Conservation (phyloP, 2,113 vertebrate genomes). For the Gallinago undulata region DNA sequence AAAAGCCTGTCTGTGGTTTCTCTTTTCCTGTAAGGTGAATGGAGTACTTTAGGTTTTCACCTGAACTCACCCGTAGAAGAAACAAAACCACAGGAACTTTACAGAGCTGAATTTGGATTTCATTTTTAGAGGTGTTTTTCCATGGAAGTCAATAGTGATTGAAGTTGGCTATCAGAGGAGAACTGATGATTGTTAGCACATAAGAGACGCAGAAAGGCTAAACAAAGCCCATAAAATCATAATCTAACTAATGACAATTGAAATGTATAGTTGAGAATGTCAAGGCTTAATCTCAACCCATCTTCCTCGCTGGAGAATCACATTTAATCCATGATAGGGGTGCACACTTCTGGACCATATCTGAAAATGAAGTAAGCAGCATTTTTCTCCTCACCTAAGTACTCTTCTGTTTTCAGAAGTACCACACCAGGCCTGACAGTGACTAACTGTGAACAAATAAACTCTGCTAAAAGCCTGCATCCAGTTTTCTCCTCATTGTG, state of each 20-base stretch:
- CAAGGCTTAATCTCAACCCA: neutral
- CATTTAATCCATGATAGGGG: neutral
- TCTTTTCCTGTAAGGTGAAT: slow-evolving; percentile 42
- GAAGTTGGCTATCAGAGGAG: neutral
- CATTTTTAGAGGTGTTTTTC: neutral
- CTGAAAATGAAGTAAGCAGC: neutral
- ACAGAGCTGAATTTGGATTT: neutral
- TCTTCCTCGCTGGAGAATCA: neutral
- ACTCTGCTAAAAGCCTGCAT: neutral
- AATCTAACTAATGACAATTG: neutral
- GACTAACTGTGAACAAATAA: slow-evolving; percentile 31
- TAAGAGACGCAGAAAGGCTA: neutral
- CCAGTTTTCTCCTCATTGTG: neutral
- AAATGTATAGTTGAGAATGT: neutral
- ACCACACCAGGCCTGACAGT: neutral
- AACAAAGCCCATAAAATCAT: neutral
- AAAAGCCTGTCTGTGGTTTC: slow-evolving; percentile 44
- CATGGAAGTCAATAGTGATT: neutral
- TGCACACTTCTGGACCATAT: neutral
- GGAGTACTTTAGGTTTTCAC: neutral
- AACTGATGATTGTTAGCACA: accelerated
- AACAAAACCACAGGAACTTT: neutral
- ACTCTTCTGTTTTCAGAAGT: neutral
- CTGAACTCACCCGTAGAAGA: neutral
- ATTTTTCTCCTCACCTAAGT: neutral